phyloP scores from a whole-genome alignment of 2,797 vertebrate species.

The Enteromius fasciolatus region DNA sequence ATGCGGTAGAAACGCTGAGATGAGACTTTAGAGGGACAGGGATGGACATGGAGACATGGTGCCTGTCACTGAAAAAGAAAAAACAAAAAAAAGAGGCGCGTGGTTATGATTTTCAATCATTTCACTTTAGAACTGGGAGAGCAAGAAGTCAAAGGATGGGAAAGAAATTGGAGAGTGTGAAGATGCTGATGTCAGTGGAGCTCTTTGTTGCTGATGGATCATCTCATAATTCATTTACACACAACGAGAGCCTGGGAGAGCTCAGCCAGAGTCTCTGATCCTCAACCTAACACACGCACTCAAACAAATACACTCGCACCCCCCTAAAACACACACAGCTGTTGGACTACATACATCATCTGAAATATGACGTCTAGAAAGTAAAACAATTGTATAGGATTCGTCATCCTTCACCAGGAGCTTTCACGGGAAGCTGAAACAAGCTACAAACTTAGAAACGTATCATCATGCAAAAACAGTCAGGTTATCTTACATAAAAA shows the following conservation, averaged over 20 bases:
- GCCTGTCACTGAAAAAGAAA: slow-evolving; percentile 81
- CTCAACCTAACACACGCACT: slow-evolving; percentile 21
- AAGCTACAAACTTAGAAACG: not conserved
- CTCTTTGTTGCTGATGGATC: slow-evolving; percentile 53
- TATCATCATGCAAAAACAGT: not conserved
- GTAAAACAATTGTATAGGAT: slow-evolving; percentile 41
- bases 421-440: slow-evolving; percentile 11
- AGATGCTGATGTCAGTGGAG: slow-evolving; percentile 42
- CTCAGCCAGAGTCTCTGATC: slow-evolving; percentile 38
- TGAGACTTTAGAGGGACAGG: slow-evolving; percentile 88
- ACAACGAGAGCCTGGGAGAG: slow-evolving; percentile 35
- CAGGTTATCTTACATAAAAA: not conserved
- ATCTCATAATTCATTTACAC: slow-evolving; percentile 55
- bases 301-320: slow-evolving; percentile 21
- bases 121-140: slow-evolving; percentile 10
- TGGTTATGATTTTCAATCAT: slow-evolving; percentile 17
- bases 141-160: slow-evolving; percentile 7
- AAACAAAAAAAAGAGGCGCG: not conserved
- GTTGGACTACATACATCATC: slow-evolving; percentile 18
- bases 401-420: slow-evolving; percentile 34
- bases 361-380: slow-evolving; percentile 38
- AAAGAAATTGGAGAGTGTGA: slow-evolving; percentile 27
- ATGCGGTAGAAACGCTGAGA: slow-evolving; percentile 75
- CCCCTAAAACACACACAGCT: slow-evolving; percentile 35
- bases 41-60: slow-evolving; percentile 87